A percentile compares a stretch with the other conserved stretches of the same genome.
Evolutionary conservation across 35 echinoderm and acorn worm species (phyloP).

Genomic region (Lytechinus variegatus): DNA sequence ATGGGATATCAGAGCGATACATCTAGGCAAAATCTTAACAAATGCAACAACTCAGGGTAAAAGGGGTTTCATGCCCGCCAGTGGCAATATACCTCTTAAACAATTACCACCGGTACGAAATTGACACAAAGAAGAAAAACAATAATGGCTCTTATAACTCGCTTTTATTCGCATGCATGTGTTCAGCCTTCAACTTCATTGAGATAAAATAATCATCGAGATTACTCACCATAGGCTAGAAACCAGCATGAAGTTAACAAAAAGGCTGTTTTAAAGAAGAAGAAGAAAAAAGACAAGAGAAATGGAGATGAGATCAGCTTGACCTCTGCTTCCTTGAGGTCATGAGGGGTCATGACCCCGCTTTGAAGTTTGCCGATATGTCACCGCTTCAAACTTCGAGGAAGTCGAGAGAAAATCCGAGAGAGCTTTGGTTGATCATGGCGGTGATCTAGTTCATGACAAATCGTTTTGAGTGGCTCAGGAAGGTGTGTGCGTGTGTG

Average conservation of each 20-base stretch:
- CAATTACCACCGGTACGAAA: background rate
- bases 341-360: conserved; percentile 7
- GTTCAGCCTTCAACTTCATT: background rate
- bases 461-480: background rate
- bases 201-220: background rate
- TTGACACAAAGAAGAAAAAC: conserved; percentile 16
- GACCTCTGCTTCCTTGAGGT: conserved; percentile 21
- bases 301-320: conserved; percentile 21
- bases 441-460: background rate
- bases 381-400: background rate
- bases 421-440: background rate
- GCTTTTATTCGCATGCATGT: background rate
- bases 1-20: conserved; percentile 7
- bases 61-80: background rate
- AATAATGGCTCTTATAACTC: background rate
- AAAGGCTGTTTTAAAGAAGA: background rate
- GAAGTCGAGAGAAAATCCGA: background rate
- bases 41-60: background rate
- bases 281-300: background rate
- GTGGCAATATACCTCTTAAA: background rate
- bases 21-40: background rate
- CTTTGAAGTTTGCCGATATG: conserved; percentile 23
- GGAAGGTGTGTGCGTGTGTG: background rate
- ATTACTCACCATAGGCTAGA: background rate
- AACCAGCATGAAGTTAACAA: background rate